Base-by-base conservation (phyloP, 2,113 vertebrate genomes). In the Lates calcarifer region DNA sequence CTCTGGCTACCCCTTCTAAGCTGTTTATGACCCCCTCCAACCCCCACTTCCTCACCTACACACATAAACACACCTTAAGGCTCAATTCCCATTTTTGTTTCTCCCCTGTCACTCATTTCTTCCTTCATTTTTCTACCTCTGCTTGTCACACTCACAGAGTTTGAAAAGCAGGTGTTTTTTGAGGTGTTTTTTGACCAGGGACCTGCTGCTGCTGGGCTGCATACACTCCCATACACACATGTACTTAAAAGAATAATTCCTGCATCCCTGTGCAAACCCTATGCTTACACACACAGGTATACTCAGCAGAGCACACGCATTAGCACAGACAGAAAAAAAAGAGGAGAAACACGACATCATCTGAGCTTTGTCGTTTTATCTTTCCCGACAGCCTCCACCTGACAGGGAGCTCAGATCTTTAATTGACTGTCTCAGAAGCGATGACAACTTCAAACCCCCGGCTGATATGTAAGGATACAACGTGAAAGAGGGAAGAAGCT, bases 341-440 rank as follows among this genome's bases (percentile, higher is more conserved):
- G 71, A 74, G 45, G 64, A 65, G 58, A 35, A 61, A 73, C 84
- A 64, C 22, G 14, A 62, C 74, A 70, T 76, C 75, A 90, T 76
- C 82, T 56, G 73, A 78, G 77, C 72, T 74, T 43, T 85, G 61
- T 57, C 47, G 14, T 85, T 87, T 92, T 29, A 73, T 82, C 81
- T 88, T 83, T 74, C 29, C 39, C 79, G 22, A 82, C 84, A 87
- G 65, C 75, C 71, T 83, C 57, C 65, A 85, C 71, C 79, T 84
- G 78, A 92, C 33, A 62, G 49, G 63, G 45, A 77, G 68, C 79
- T 88, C 72, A 83, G 81, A 90, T 87, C 85, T 91, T 87, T 91
- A 89, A 92, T 84, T 87, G 88, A 90, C 74, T 84, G 84, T 58
- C 81, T 92, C 76, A 22, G 82, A 75, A 67, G 60, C 13, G 20